Evolutionary conservation across 35 echinoderm and acorn worm genomes (phyloP), one percentile per base, ranked within the genome.

Genomic region (Amphiura filiformis): DNA sequence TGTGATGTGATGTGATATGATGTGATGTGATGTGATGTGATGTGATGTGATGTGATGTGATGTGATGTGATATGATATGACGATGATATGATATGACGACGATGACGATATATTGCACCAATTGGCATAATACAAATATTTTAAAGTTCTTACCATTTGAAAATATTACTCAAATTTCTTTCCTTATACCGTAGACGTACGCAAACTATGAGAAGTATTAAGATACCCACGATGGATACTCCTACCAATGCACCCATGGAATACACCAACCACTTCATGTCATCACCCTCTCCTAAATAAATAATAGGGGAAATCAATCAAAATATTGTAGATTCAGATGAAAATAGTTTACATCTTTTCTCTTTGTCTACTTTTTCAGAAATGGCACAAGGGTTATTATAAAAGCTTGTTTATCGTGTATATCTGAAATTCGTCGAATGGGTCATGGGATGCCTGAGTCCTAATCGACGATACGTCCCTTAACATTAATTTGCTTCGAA

Each of bases 1-100:
- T 52, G 44, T 84, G 81, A 49, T 84, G 81, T 84, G 81, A 84
- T 84, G 41, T 84, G 39, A 49, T 56, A 40, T 84, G 81, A 84
- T 56, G 81, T 84, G 37, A 84, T 84, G 39, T 84, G 81, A 84
- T 84, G 39, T 84, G 81, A 84, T 84, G 14, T 49, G 39, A 84
- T 84, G 39, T 84, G 81, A 49, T 44, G 36, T 84, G 13, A 84
- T 44, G 80, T 81, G 80, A 84, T 44, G 81, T 84, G 81, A 84
- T 44, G 81, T 84, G 81, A 84, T 44, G 37, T 84, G 81, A 84
- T 44, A 40, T 84, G 81, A 49, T n/a, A 40, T 56, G 81, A 84
- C n/a, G 81, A n/a, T 42, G 81, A 42, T 14, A n/a, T 42, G 81
- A 42, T 42, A 31, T 42, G 81, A 42, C 11, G 9, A 30, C 11